phyloP scores from a whole-genome alignment of 1,140 invertebrate species.

The Temnothorax nylanderi region DNA sequence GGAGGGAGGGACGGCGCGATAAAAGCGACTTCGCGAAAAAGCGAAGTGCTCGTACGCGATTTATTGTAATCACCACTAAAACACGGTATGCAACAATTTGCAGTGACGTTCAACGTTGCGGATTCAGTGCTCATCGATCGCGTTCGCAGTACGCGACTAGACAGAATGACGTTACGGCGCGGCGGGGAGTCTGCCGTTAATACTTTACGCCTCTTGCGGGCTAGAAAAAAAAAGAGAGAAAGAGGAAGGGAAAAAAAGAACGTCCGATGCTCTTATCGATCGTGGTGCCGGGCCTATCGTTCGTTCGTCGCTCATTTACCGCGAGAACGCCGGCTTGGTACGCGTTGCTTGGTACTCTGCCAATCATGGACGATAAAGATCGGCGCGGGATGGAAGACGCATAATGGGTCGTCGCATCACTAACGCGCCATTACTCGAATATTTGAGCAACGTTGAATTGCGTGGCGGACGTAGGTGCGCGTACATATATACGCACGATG shows the following conservation, averaged over 20 bases:
- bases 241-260: not conserved
- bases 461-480: no score
- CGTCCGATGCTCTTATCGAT: conserved; percentile 10
- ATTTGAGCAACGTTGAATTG: conserved; percentile 10
- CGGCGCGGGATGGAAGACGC: conserved; percentile 10
- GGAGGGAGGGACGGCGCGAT: not conserved
- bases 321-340: not conserved
- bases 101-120: conserved; percentile 29
- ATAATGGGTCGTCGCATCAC: not conserved
- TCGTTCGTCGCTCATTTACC: conserved; percentile 34
- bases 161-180: not conserved
- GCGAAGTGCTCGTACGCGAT: conserved; percentile 49
- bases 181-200: not conserved
- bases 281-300: not conserved
- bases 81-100: conserved; percentile 48
- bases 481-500: not conserved
- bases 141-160: not conserved
- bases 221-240: not conserved
- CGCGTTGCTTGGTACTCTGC: not conserved
- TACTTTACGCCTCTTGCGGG: conserved; percentile 13
- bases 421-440: conserved; percentile 19
- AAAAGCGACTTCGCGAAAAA: conserved; percentile 25
- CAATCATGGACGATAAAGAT: conserved; percentile 10
- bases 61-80: conserved; percentile 58
- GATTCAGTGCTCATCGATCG: conserved; percentile 22